phyloP scores from a whole-genome alignment of 2,113 vertebrate species.

The Onychorhynchus coronatus region DNA sequence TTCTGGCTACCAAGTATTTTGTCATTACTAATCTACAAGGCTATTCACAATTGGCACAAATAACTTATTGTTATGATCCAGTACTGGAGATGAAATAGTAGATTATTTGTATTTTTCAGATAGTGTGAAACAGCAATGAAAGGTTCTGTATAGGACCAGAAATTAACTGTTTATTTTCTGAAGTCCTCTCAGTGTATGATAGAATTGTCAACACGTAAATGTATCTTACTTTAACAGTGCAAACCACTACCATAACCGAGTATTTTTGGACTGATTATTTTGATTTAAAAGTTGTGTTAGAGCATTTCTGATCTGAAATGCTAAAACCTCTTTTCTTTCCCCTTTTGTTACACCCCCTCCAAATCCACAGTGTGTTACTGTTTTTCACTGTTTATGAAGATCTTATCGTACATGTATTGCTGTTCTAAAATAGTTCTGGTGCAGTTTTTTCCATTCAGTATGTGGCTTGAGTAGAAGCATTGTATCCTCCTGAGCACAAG shows the following conservation, averaged over 20 bases:
- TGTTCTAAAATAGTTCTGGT: not conserved
- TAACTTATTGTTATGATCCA: not conserved
- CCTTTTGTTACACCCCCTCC: not conserved
- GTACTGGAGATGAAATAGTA: not conserved
- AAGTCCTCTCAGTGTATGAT: not conserved
- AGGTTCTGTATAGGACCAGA: not conserved
- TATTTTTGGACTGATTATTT: not conserved
- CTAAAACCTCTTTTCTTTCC: not conserved
- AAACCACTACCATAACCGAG: not conserved
- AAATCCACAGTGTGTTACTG: not conserved
- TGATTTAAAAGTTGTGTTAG: not conserved
- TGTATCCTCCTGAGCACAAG: not conserved
- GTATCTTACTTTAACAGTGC: fast-evolving
- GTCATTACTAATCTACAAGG: not conserved
- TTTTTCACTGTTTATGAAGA: not conserved
- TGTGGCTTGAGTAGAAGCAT: slow-evolving; percentile 14
- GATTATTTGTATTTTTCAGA: not conserved
- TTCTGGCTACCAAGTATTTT: not conserved
- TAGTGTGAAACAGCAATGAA: not conserved
- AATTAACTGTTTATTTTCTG: not conserved
- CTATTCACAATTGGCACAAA: slow-evolving; percentile 7
- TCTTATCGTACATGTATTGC: not conserved
- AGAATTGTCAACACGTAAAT: not conserved
- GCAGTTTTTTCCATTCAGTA: not conserved
- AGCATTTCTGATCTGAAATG: not conserved